Evolutionary conservation across 2,888 invertebrate species (phyloP), one percentile per base, ranked within the genome.

Genomic region (Nysson spinosus): DNA sequence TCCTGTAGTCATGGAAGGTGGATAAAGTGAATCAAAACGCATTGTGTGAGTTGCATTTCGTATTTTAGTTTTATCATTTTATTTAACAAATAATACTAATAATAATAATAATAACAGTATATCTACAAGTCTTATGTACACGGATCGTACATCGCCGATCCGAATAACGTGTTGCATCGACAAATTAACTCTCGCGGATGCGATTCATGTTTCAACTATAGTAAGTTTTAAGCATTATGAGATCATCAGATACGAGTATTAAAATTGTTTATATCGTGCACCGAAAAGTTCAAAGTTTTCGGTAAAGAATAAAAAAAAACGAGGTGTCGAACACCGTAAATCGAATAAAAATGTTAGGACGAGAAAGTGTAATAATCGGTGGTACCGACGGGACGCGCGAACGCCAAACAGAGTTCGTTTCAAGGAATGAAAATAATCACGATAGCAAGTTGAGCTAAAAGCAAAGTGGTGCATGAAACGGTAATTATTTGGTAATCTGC

Each of bases 281-380:
- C n/a, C n/a, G n/a, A n/a, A 43, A 0, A 6, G 16, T 0, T 1
- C 7, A 32, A 35, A 34, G 5, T 2, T 6, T 24, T 3, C 2
- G 9, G 22, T 7, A 7, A 20, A 11, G 9, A 7, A 6, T 22
- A 12, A 9, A 40, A 6, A 22, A 44, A 66, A 47, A 63, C 56
- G 52, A 66, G 44, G 56, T 65, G n/a, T n/a, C n/a, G n/a, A n/a
- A n/a, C n/a, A n/a, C n/a, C n/a, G n/a, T n/a, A n/a, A n/a, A 62
- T 73, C 56, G 54, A 56, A 63, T 71, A 73, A 78, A 75, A 77
- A 75, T 80, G 79, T 55, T 65, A 72, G 37, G 60, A 70, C 62
- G 63, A 66, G 55, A 64, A 52, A 52, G 66, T 61, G 22, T 64
- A 76, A 75, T 70, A 72, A 79, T 66, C 72, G 77, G 73, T 79